Evolutionary conservation across 23 tunicate species (phyloP), one percentile per base, ranked within the genome.

Genomic region (Clavelina lepadiformis): DNA sequence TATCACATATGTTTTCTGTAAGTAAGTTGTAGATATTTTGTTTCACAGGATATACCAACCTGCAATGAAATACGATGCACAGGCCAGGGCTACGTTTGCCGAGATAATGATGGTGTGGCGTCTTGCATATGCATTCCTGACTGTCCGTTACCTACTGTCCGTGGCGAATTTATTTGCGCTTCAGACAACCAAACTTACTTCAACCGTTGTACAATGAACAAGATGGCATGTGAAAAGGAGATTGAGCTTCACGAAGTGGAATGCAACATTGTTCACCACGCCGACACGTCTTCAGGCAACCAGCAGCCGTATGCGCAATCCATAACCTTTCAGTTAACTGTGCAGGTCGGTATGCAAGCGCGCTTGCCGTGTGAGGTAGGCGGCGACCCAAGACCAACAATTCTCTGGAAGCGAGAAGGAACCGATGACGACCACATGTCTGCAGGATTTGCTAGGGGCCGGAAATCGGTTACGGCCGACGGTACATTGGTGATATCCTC

Each of bases 41-140:
- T n/a, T n/a, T n/a, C n/a, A n/a, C n/a, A n/a, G n/a, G n/a, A n/a
- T n/a, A n/a, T n/a, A n/a, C n/a, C n/a, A n/a, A n/a, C n/a, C 35
- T 63, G 68, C 50, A 30, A 35, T 21, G 50, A 21, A 5, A 36
- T 63, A 20, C 50, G 6, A 35, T 63, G 68, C 68, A 35, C 18
- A 20, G 68, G 20, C 21, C 68, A 63, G 38, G 68, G 68, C 3
- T 36, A 50, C 4, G 68, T 36, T 8, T 63, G 68, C 23, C 20
- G 23, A 5, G 5, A 36, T 7, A 63, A 11, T 7, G 26, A 23
- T 36, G 50, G 68, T 3, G 6, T 8, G 25, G 30, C 68, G 50
- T 7, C 37, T 8, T 63, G 68, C 68, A 28, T 35, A 5, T 63
- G 68, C 50, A 15, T 63, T 5, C 21, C 24, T 15, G 3, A 27